Evolutionary conservation across 2,888 invertebrate genomes (phyloP), one percentile per base, ranked within the genome.

Genomic region (Orchesellides sinensis): DNA sequence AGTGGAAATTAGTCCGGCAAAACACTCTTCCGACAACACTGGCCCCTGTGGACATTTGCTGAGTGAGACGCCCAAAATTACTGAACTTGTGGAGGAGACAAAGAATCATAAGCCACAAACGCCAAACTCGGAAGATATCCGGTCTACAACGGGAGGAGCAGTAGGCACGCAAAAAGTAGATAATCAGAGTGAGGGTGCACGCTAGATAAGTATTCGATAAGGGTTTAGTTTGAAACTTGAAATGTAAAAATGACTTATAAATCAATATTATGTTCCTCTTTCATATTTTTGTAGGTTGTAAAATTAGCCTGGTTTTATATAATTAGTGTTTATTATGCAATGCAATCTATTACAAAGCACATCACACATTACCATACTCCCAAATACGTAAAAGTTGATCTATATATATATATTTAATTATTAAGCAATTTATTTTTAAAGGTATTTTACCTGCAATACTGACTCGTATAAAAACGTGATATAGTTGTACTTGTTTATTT

Each of bases 131-230:
- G 78, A 78, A 3, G 78, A 77, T 2, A 29, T 47, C 23, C 47
- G 56, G 8, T 59, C 68, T 0, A 63, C 73, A n/a, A 65, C 75
- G n/a, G n/a, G n/a, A n/a, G n/a, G n/a, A 12, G 27, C 75, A 27
- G 23, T 49, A 47, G 56, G 27, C 23, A 23, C 78, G 21, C 78
- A 78, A 78, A 69, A 78, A 69, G 32, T 78, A 69, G 78, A 78
- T 78, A 78, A 78, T 78, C 78, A 78, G 35, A 78, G 78, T 69
- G 78, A 78, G 66, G 78, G 78, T 78, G 78, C 78, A 40, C 78
- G 25, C 32, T 77, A 69, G 56, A 32, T 17, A 45, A n/a, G n/a
- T n/a, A n/a, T n/a, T n/a, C n/a, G n/a, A n/a, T n/a, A n/a, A n/a
- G n/a, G n/a, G n/a, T n/a, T n/a, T n/a, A n/a, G n/a, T n/a, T n/a